Evolutionary conservation across 2,113 vertebrate species (phyloP), one percentile per base, ranked within the genome.

Genomic region (Dipodomys ordii): DNA sequence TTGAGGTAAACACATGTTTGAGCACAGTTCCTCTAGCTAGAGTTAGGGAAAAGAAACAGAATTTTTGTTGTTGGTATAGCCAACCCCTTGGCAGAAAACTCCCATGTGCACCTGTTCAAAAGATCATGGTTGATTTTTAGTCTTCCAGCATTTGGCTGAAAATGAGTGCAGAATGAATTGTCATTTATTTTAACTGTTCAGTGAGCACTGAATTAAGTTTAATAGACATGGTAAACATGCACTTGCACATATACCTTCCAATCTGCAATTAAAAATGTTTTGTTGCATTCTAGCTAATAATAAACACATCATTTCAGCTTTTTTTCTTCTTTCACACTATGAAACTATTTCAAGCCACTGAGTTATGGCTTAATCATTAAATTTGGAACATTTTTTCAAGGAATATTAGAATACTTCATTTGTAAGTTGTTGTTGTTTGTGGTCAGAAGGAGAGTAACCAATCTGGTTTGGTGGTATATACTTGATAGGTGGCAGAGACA

Each of bases 181-280:
- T 95, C n/a, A 20, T 86, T 94, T 96, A 90, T 93, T 96, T 95
- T 95, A 88, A 57, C 74, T 88, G 65, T 88, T 91, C 49, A 74
- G 12, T 88, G 72, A 81, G 25, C 64, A 92, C 44, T 78, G 91
- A 83, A 90, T 93, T 93, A 92, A 93, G 89, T 95, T 95, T 93
- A 77, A 88, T 88, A 90, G 80, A 67, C 53, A 76, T 77, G 65
- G 80, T 90, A 80, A 94, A 95, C 27, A 89, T 65, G 91, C 27
- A 88, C 13, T 79, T 39, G 19, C 90, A 92, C 32, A 62, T 83
- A 77, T 65, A 81, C 28, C 71, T 92, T 30, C 69, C 85, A 30
- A 85, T 57, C 30, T 10, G 39, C 88, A 95, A 83, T 71, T 4
- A 69, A 94, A 87, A 81, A 91, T 68, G 18, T 74, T 90, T 91